Evolutionary conservation across 2,888 invertebrate genomes (phyloP).

Genomic region (Conchocele bisecta): DNA sequence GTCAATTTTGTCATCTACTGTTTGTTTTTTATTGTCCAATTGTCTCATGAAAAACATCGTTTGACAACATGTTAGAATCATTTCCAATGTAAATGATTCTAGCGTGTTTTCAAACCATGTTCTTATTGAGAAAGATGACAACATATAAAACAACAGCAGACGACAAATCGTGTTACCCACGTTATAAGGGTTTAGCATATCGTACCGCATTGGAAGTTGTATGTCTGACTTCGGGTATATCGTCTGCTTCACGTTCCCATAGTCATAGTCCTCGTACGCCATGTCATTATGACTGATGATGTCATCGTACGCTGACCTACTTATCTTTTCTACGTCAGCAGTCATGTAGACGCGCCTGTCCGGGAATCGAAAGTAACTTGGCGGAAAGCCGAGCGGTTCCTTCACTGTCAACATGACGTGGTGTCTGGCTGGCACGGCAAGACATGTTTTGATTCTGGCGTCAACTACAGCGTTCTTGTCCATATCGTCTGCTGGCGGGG

Average conservation of each 20-base stretch:
- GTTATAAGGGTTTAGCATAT: not conserved
- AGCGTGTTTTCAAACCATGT: too few species aligned
- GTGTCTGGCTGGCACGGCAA: slow-evolving; percentile 67
- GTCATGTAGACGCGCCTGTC: slow-evolving; percentile 50
- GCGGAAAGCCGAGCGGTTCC: slow-evolving; percentile 67
- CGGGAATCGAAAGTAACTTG: slow-evolving; percentile 69
- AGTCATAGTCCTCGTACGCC: slow-evolving; percentile 63
- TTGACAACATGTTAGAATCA: too few species aligned
- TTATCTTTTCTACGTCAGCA: slow-evolving; percentile 60
- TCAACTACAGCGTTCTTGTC: slow-evolving; percentile 42
- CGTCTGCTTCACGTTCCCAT: slow-evolving; percentile 11
- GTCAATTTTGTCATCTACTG: too few species aligned
- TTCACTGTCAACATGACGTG: slow-evolving; percentile 58
- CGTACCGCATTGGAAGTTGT: slow-evolving; percentile 27
- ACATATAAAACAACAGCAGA: too few species aligned
- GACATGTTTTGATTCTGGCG: slow-evolving; percentile 60
- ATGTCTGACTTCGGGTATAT: slow-evolving; percentile 14
- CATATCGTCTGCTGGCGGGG: slow-evolving; percentile 15
- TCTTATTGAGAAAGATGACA: too few species aligned
- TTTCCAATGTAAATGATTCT: too few species aligned
- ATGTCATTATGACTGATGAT: slow-evolving; percentile 63
- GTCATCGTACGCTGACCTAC: slow-evolving; percentile 56
- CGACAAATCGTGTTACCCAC: too few species aligned
- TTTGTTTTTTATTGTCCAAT: too few species aligned
- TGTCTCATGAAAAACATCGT: too few species aligned